These are phyloP conservation scores for Euplexia lucipara DNA, from an alignment of 2,888 invertebrate genomes.

Conservation along the genomic window DNA sequence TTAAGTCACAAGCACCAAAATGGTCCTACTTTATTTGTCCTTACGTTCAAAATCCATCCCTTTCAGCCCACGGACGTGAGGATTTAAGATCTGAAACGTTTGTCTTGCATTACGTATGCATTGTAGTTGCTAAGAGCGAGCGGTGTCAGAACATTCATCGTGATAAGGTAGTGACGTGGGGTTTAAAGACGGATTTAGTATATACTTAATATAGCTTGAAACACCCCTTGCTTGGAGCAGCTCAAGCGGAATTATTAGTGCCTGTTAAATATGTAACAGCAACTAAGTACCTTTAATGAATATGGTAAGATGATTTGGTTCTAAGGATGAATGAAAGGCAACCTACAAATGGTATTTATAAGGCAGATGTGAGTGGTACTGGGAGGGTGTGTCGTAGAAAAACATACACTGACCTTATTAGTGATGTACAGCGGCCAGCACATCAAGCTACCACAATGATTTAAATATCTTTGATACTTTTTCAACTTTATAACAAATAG, in stretches of 20 bases:
- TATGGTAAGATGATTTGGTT: no score
- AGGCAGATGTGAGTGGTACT: no score
- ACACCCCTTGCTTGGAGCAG: neutral
- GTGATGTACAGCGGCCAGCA: no score
- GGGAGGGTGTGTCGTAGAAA: no score
- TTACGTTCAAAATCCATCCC: neutral
- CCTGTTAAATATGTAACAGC: slow-evolving; percentile 1
- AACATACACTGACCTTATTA: no score
- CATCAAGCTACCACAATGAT: no score
- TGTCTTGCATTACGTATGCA: slow-evolving; percentile 32
- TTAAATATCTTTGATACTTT: no score
- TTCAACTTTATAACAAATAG: no score
- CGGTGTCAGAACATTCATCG: slow-evolving; percentile 36
- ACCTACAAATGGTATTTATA: no score
- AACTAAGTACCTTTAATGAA: neutral
- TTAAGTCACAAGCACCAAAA: neutral
- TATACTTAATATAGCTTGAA: slow-evolving; percentile 21
- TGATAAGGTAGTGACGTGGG: neutral
- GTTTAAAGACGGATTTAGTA: neutral
- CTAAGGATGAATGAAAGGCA: no score
- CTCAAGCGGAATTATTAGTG: slow-evolving; percentile 17
- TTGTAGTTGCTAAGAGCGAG: slow-evolving; percentile 24
- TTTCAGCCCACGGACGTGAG: slow-evolving; percentile 1
- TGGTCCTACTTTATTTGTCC: neutral
- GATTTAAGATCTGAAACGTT: slow-evolving; percentile 9